These are phyloP conservation scores for Pholis gunnellus DNA, from an alignment of 2,113 vertebrate genomes.

Conservation along the genomic window DNA sequence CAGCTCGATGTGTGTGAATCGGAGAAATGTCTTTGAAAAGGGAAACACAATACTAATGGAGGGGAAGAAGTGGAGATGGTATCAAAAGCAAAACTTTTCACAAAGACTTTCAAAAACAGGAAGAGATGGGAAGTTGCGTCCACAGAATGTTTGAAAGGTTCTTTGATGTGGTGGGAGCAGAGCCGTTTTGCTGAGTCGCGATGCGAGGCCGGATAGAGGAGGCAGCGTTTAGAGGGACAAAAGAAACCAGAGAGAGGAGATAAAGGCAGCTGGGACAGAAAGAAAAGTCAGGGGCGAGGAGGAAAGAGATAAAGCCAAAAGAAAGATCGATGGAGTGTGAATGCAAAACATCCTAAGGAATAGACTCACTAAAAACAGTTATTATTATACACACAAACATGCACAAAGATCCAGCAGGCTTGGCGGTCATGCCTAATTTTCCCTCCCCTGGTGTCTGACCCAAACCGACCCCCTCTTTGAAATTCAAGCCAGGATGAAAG, in stretches of 20 bases:
- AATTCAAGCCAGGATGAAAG: slow-evolving; percentile 66
- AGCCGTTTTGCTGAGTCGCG: slow-evolving; percentile 51
- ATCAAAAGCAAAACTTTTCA: slow-evolving; percentile 51
- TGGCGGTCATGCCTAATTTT: slow-evolving; percentile 66
- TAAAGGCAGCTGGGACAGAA: slow-evolving; percentile 30
- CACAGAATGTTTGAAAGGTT: slow-evolving; percentile 25
- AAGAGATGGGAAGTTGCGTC: slow-evolving; percentile 37
- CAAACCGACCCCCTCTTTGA: slow-evolving; percentile 61
- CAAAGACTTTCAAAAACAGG: slow-evolving; percentile 19
- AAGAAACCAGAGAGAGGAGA: slow-evolving; percentile 45
- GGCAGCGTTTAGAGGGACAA: slow-evolving; percentile 36
- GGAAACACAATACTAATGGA: slow-evolving; percentile 15
- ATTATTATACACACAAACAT: slow-evolving; percentile 36
- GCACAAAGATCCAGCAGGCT: slow-evolving; percentile 53
- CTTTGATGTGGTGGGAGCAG: slow-evolving; percentile 63
- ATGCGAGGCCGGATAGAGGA: slow-evolving; percentile 49
- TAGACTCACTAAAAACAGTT: slow-evolving; percentile 27
- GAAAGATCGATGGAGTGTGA: slow-evolving; percentile 16
- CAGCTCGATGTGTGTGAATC: slow-evolving; percentile 10
- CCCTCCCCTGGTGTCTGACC: slow-evolving; percentile 55
- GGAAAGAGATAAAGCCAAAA: slow-evolving; percentile 13
- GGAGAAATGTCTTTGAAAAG: slow-evolving; percentile 43
- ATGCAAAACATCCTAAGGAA: slow-evolving; percentile 33
- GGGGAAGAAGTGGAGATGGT: slow-evolving; percentile 20
- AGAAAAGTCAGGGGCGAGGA: slow-evolving; percentile 14